phyloP scores from a whole-genome alignment of 2,888 invertebrate genomes.

The Hecatera dysodea region DNA sequence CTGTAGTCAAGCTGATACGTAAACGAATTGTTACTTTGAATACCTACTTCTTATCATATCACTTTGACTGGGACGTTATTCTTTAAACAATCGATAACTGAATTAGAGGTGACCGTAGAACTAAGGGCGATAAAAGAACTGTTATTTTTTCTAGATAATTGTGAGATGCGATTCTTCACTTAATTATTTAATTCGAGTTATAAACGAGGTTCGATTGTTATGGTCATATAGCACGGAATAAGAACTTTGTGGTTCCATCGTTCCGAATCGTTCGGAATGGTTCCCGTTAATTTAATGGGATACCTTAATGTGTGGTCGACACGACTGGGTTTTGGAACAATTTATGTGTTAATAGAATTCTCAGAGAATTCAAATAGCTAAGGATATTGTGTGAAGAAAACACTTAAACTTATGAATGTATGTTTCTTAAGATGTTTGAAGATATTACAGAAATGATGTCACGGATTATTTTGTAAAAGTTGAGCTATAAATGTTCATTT shows the following conservation, averaged over 20 bases:
- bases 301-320: slow-evolving; percentile 84
- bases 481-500: slow-evolving; percentile 32
- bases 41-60: slow-evolving; percentile 71
- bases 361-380: slow-evolving; percentile 49
- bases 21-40: slow-evolving; percentile 75
- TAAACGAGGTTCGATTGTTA: slow-evolving; percentile 81
- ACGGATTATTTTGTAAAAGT: slow-evolving; percentile 36
- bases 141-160: slow-evolving; percentile 67
- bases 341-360: slow-evolving; percentile 66
- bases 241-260: slow-evolving; percentile 70
- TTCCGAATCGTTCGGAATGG: slow-evolving; percentile 69
- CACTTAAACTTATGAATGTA: slow-evolving; percentile 45
- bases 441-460: slow-evolving; percentile 17
- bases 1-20: slow-evolving; percentile 72
- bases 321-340: slow-evolving; percentile 75
- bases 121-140: slow-evolving; percentile 54
- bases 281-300: slow-evolving; percentile 85
- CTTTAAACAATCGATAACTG: slow-evolving; percentile 62
- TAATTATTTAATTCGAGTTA: slow-evolving; percentile 78
- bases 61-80: slow-evolving; percentile 40
- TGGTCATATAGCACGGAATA: slow-evolving; percentile 82
- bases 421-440: slow-evolving; percentile 25
- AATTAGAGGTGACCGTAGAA: slow-evolving; percentile 57
- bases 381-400: slow-evolving; percentile 54
- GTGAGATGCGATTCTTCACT: slow-evolving; percentile 73